Percentiles rank a stretch among this genome's conserved stretches.
phyloP scores from a whole-genome alignment of 2,113 vertebrate genomes.

The Chlorodrepanis virens region DNA sequence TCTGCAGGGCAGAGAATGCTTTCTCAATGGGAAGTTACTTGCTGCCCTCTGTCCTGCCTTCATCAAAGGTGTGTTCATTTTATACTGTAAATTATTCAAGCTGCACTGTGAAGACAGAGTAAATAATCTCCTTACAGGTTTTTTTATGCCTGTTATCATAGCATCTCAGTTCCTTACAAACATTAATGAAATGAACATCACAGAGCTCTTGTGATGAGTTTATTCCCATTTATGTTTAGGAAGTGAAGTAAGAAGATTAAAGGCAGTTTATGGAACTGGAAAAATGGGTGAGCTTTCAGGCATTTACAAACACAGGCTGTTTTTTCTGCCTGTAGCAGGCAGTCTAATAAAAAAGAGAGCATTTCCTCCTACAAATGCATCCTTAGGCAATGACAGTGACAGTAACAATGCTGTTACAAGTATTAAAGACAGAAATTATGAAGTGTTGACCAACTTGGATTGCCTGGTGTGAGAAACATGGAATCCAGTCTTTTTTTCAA shows the following conservation, averaged over 20 bases:
- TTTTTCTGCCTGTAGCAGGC: neutral
- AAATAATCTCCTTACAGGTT: neutral
- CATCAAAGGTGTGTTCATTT: neutral
- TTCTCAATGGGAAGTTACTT: neutral
- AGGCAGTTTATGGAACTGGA: neutral
- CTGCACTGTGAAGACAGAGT: neutral
- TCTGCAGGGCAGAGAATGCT: neutral
- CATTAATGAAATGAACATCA: conserved; percentile 21
- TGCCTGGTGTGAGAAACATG: neutral
- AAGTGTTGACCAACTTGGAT: neutral
- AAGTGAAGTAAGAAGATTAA: conserved; percentile 31
- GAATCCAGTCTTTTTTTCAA: neutral
- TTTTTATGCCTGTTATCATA: neutral
- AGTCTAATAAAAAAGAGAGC: neutral
- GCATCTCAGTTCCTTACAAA: conserved; percentile 3
- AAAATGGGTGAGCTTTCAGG: neutral
- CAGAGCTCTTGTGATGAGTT: neutral
- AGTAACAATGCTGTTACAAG: neutral
- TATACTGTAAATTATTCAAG: neutral
- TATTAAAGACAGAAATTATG: neutral
- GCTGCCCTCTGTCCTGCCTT: neutral
- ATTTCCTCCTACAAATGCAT: neutral
- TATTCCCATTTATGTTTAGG: conserved; percentile 5
- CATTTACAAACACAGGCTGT: neutral
- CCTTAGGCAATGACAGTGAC: neutral